Evolutionary conservation across 2,888 invertebrate genomes (phyloP), one percentile per base, ranked within the genome.

Genomic region (Anticlea derivata): DNA sequence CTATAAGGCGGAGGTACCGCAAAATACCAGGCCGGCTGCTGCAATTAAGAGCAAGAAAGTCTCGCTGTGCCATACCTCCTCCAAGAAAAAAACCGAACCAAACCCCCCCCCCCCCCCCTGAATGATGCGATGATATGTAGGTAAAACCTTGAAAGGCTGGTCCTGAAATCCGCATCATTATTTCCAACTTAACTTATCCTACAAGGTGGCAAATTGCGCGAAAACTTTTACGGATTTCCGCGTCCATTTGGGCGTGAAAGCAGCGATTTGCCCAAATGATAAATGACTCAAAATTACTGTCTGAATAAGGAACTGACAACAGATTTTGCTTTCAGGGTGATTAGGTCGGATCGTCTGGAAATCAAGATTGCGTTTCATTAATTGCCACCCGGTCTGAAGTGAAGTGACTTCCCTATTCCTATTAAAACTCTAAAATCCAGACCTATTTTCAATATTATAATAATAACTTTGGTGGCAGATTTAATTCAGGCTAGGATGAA

Each of bases 251-350:
- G 51, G 47, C 54, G 45, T 45, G 40, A 56, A 56, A 54, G 47
- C 53, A 49, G 37, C 51, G 47, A 52, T 51, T 59, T 55, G 31
- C 26, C 39, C 41, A 24, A 44, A 59, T 57, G 58, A 58, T 58
- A 50, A 58, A 63, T 50, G 45, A 39, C 24, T 41, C 12, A 5
- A 51, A 61, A 60, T 62, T 55, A 45, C 44, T 59, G 29, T 49
- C 40, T 50, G 34, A 34, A 47, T 43, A 29, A 40, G 37, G 40
- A 29, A 58, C 51, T 63, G 41, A 63, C 51, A 50, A 26, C 30
- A 26, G 37, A 51, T 59, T 57, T 61, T 68, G 56, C 45, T 68
- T 65, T 41, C 68, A 68, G 65, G 57, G 38, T 30, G 7, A 48
- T 37, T 35, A 17, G 38, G 55, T 38, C 33, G 33, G 40, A 46